phyloP scores from a whole-genome alignment of 1,140 invertebrate species.

The Octopus sinensis region DNA sequence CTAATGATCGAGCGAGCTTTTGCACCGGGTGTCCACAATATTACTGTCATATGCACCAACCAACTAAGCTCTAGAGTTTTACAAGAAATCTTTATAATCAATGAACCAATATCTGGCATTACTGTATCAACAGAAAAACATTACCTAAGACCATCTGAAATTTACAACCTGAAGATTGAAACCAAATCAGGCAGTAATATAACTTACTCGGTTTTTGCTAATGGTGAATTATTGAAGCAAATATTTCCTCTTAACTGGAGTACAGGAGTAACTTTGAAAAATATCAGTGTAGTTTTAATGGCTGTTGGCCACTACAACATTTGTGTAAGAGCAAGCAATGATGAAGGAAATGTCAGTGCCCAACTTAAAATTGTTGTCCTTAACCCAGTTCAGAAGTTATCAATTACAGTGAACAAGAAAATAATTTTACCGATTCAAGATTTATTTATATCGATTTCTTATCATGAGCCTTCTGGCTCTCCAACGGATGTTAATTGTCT shows the following conservation, averaged over 20 bases:
- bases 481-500: slow-evolving; percentile 29
- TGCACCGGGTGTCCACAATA: slow-evolving; percentile 22
- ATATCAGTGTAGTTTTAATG: slow-evolving; percentile 14
- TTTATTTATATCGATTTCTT: slow-evolving; percentile 18
- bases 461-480: slow-evolving; percentile 8
- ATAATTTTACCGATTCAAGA: slow-evolving; percentile 27
- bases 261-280: slow-evolving; percentile 17
- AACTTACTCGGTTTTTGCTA: slow-evolving; percentile 19
- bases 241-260: slow-evolving; percentile 19
- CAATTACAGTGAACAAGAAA: slow-evolving; percentile 18
- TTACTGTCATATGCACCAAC: slow-evolving; percentile 31
- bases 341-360: slow-evolving; percentile 15
- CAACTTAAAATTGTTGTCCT: slow-evolving; percentile 20
- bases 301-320: slow-evolving; percentile 26
- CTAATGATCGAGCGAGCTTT: slow-evolving; percentile 23
- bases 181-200: slow-evolving; percentile 32
- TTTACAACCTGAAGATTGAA: slow-evolving; percentile 15
- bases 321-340: slow-evolving; percentile 26
- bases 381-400: slow-evolving; percentile 27
- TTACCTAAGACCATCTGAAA: slow-evolving; percentile 4
- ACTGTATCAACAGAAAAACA: slow-evolving; percentile 13
- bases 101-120: slow-evolving; percentile 26
- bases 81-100: slow-evolving; percentile 17
- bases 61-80: slow-evolving; percentile 23
- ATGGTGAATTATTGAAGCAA: slow-evolving; percentile 15